Evolutionary conservation across 2,888 invertebrate species (phyloP).

Genomic region (Unio delphinus): DNA sequence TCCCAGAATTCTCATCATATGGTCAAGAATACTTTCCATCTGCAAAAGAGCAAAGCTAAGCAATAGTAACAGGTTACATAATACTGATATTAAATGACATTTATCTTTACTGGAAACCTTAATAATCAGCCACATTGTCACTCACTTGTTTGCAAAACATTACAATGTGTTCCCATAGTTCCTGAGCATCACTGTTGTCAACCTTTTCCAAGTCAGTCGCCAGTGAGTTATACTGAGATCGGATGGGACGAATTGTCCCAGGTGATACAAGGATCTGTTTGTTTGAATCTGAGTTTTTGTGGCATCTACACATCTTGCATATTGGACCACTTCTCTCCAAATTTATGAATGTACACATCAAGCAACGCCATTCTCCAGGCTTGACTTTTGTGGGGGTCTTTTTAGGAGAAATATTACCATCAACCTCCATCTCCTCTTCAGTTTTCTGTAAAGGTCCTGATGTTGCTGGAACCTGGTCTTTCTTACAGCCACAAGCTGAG

Average conservation of each 20-base stretch:
- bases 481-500: constrained; percentile 38
- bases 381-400: too few relatives aligned
- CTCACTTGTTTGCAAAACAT: constrained; percentile 87
- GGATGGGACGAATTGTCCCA: constrained; percentile 26
- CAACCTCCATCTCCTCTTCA: neutral
- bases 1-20: too few relatives aligned
- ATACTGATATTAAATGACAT: too few relatives aligned
- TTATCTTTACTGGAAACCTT: neutral
- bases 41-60: too few relatives aligned
- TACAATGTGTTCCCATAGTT: constrained; percentile 92
- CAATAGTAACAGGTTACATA: too few relatives aligned
- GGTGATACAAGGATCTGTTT: constrained; percentile 23
- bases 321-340: constrained; percentile 18
- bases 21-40: too few relatives aligned
- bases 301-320: constrained; percentile 45
- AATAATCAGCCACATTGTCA: neutral
- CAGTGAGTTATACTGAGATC: constrained; percentile 79
- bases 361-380: constrained; percentile 35
- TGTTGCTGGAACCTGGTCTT: constrained; percentile 2
- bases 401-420: constrained; percentile 1
- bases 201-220: constrained; percentile 84
- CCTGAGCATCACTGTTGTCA: constrained; percentile 89
- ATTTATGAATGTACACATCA: constrained; percentile 51
- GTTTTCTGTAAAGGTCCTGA: neutral
- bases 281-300: constrained; percentile 9